phyloP scores from a whole-genome alignment of 2,888 invertebrate genomes.

The Eudemis profundana region DNA sequence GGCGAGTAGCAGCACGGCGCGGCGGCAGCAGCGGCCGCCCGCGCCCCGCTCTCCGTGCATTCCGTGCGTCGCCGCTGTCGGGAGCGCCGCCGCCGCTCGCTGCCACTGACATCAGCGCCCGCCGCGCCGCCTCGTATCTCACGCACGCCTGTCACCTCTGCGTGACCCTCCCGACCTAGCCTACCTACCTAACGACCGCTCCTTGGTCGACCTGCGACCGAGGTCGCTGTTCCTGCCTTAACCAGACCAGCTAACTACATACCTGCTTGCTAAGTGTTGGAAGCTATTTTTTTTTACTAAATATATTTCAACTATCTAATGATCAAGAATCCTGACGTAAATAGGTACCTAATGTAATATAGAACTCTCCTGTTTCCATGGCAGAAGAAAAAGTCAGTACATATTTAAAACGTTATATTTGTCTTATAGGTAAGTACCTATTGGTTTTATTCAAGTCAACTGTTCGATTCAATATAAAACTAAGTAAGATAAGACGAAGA shows the following conservation, averaged over 20 bases:
- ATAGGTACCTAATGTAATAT: too few relatives aligned
- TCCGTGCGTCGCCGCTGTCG: conserved; percentile 71
- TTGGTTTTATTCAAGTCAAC: too few relatives aligned
- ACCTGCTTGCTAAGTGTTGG: too few relatives aligned
- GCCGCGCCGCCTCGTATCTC: conserved; percentile 65
- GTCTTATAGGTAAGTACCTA: too few relatives aligned
- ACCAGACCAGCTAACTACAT: background rate
- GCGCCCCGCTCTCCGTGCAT: conserved; percentile 74
- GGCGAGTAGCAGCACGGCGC: conserved; percentile 71
- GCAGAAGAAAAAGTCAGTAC: too few relatives aligned
- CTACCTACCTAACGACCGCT: conserved; percentile 51
- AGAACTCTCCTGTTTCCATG: background rate
- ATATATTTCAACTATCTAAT: too few relatives aligned
- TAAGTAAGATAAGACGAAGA: too few relatives aligned
- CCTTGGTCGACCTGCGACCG: conserved; percentile 46
- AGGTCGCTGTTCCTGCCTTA: conserved; percentile 37
- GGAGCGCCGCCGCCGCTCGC: conserved; percentile 63
- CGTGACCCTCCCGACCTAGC: conserved; percentile 65
- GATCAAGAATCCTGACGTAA: too few relatives aligned
- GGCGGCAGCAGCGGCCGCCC: conserved; percentile 73
- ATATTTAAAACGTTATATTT: too few relatives aligned
- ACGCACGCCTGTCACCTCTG: conserved; percentile 73
- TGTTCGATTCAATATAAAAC: too few relatives aligned
- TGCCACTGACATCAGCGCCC: conserved; percentile 69
- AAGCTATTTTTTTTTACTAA: too few relatives aligned